phyloP scores from a whole-genome alignment of 2,888 invertebrate species.

The Dryocosmus kuriphilus region DNA sequence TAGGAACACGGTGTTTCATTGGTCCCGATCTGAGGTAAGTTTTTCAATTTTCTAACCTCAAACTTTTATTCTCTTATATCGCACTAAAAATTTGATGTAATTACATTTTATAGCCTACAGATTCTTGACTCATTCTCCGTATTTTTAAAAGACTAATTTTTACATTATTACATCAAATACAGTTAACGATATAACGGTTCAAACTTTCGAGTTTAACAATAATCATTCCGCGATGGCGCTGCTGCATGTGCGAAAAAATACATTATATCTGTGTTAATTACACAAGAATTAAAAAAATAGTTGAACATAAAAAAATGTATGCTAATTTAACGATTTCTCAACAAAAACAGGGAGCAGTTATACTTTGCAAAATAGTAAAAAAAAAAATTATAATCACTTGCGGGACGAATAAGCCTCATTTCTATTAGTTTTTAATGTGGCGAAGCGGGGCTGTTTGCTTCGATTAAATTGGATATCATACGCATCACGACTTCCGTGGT shows the following conservation, averaged over 20 bases:
- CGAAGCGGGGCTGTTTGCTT: not conserved
- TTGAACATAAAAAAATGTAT: too few relatives aligned
- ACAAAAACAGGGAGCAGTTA: not conserved
- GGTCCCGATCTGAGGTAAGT: constrained; percentile 82
- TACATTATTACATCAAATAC: not conserved
- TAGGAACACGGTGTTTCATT: constrained; percentile 90
- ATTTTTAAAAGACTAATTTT: not conserved
- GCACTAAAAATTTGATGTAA: not conserved
- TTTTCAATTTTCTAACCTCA: constrained; percentile 2
- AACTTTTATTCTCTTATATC: not conserved
- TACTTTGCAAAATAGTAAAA: not conserved
- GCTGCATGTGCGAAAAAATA: too few relatives aligned
- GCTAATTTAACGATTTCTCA: not conserved
- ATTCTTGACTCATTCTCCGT: not conserved
- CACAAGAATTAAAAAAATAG: too few relatives aligned
- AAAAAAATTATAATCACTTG: not conserved
- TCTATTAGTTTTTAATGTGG: not conserved
- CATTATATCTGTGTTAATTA: too few relatives aligned
- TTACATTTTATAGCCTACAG: not conserved
- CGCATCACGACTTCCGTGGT: too few relatives aligned
- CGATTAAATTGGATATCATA: too few relatives aligned
- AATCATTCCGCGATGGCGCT: not conserved
- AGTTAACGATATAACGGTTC: not conserved
- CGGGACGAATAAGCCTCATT: not conserved
- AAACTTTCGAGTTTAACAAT: not conserved